These are phyloP conservation scores for Drosophila anomalata DNA, from an alignment of 2,888 invertebrate genomes.

Conservation along the genomic window DNA sequence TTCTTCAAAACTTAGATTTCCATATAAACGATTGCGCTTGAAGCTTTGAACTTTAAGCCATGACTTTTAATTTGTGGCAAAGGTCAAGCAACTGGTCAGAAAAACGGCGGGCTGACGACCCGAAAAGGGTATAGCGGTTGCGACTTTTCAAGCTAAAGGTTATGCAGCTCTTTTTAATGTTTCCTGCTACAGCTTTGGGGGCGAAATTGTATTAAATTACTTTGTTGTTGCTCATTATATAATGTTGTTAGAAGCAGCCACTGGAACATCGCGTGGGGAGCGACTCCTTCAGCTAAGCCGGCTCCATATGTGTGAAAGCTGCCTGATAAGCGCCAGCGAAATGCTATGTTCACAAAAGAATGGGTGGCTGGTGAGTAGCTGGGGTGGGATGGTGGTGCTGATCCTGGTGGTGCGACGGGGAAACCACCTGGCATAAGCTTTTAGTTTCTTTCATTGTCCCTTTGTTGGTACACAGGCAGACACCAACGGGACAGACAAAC, in stretches of 20 bases:
- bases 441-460: slow-evolving; percentile 38
- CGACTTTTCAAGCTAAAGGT: slow-evolving; percentile 19
- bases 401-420: not conserved
- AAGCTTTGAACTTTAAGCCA: slow-evolving; percentile 6
- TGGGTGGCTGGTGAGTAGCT: slow-evolving; percentile 11
- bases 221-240: slow-evolving; percentile 75
- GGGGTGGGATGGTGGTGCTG: too few species aligned
- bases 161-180: slow-evolving; percentile 38
- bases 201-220: slow-evolving; percentile 79
- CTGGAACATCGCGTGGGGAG: slow-evolving; percentile 47
- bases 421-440: slow-evolving; percentile 42
- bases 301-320: slow-evolving; percentile 44
- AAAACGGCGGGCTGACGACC: slow-evolving; percentile 13
- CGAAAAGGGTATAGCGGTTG: slow-evolving; percentile 13
- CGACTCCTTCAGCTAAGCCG: slow-evolving; percentile 32
- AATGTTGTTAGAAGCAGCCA: slow-evolving; percentile 71
- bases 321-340: slow-evolving; percentile 33
- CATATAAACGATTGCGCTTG: not conserved
- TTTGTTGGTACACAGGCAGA: slow-evolving; percentile 12
- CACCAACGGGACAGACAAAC: slow-evolving; percentile 7
- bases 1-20: not conserved
- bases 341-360: slow-evolving; percentile 14
- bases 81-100: slow-evolving; percentile 20
- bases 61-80: slow-evolving; percentile 13
- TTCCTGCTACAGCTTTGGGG: slow-evolving; percentile 50